Evolutionary conservation across 2,888 invertebrate genomes (phyloP), one percentile per base, ranked within the genome.

Genomic region (Chaitophorus viminalis): DNA sequence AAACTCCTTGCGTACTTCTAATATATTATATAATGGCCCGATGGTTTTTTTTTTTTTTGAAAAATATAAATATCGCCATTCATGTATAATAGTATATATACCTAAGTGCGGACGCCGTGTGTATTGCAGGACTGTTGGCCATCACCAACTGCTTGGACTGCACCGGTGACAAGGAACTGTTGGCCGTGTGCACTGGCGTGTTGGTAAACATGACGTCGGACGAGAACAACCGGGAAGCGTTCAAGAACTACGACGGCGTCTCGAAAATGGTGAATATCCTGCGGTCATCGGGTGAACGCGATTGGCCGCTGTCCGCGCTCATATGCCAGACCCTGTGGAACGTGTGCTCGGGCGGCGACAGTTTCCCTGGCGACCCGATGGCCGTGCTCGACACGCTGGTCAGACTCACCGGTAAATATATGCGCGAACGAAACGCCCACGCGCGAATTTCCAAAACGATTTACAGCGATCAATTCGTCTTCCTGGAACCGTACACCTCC

Each of bases 121-220:
- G 11, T 3, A n/a, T 72, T 82, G 18, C 33, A 82, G 83, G 88
- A 21, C 29, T 88, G 25, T 72, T 74, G 65, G 31, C 81, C 39
- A 18, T 87, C 8, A 92, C 94, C 39, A 93, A 93, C 25, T 93
- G 94, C 90, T 91, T 94, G 78, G 93, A 94, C 72, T 46, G 46
- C 11, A 93, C 93, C 90, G 93, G 94, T 93, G 90, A 90, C 89
- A 89, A 89, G 77, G 94, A 94, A 90, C 93, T 96, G 29, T 93
- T 96, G 0, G 95, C 95, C 91, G 95, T 96, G 11, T 94, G 95
- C 3, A 95, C 95, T 88, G 97, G 97, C 2, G 95, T 97, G 70
- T 93, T 97, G 82, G 96, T 97, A 33, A 97, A 97, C 92, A 93
- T 97, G 90, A 94, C 94, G 91, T 93, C 94, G 21, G 94, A 93